Evolutionary conservation across 2,888 invertebrate species (phyloP), one percentile per base, ranked within the genome.

Genomic region (Idaea straminata): DNA sequence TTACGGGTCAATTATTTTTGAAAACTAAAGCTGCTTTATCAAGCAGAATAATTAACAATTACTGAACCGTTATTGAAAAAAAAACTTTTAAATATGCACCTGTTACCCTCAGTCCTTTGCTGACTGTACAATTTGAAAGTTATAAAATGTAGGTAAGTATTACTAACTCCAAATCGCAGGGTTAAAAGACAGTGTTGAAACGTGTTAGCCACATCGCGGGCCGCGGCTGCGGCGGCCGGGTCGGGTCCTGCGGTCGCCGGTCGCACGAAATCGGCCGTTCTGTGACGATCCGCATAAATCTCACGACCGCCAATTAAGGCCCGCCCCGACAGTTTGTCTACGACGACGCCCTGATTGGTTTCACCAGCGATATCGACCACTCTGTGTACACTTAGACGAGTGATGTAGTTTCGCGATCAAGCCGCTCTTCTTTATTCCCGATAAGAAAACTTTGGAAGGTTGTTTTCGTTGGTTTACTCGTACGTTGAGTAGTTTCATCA

Each of bases 291-390:
- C 89, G 90, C 90, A 92, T 93, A 92, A 92, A 93, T 92, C 92
- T 92, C 70, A 79, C 85, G 88, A 91, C 92, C 92, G 90, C 92
- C 92, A 93, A 93, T 92, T 92, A 93, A 89, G 91, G 88, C 77
- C 83, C 86, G 79, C 88, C 88, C 86, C 91, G 91, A 91, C 92
- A 92, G 90, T 92, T 92, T 92, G 92, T 92, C 91, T 91, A 88
- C 90, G 85, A 85, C 85, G 86, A 85, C 86, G 86, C 87, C 90
- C 88, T 93, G 92, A 93, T 94, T 94, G 94, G 93, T 93, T 91
- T 90, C 70, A 72, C 71, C 66, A 61, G 61, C 69, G 65, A 69
- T 71, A 73, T 73, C 71, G 71, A 73, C 71, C 72, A 71, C 69
- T 69, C 67, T 59, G 61, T 63, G 61, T 63, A 61, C 70, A 62